These are phyloP conservation scores for Daphoenositta chrysoptera DNA, from an alignment of 2,113 vertebrate species.

Conservation along the genomic window DNA sequence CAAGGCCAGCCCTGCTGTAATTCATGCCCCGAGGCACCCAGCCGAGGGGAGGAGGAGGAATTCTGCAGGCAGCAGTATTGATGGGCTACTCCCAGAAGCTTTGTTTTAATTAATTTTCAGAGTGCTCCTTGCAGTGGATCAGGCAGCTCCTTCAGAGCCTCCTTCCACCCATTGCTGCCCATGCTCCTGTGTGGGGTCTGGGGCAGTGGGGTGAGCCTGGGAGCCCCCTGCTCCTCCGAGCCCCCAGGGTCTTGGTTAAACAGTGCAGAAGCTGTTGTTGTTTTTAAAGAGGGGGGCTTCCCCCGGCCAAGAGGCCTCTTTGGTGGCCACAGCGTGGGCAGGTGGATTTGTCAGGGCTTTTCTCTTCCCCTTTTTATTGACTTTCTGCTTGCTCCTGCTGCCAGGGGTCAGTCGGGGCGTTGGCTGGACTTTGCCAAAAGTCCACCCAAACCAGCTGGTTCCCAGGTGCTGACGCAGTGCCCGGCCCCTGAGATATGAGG, in stretches of 20 bases:
- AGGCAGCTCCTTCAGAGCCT: neutral
- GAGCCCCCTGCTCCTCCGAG: rapidly evolving
- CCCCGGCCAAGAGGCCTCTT: neutral
- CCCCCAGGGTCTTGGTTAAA: neutral
- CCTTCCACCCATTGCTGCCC: neutral
- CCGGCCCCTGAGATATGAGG: neutral
- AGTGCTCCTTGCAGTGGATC: neutral
- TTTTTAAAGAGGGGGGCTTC: neutral
- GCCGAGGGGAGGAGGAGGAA: neutral
- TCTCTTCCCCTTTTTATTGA: neutral
- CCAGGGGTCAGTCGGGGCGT: neutral
- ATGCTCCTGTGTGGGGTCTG: rapidly evolving
- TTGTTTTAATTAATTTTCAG: constrained; percentile 36
- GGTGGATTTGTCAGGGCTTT: neutral
- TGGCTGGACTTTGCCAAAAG: neutral
- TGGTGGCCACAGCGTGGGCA: neutral
- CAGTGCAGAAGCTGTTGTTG: neutral
- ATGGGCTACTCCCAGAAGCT: constrained; percentile 26
- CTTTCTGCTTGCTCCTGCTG: neutral
- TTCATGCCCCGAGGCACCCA: neutral
- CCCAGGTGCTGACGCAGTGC: neutral
- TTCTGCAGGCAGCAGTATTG: neutral
- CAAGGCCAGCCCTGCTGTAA: neutral
- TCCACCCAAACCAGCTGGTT: neutral
- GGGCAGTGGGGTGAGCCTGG: rapidly evolving